Evolutionary conservation across 2,797 vertebrate species (phyloP).

Genomic region (Crenichthys baileyi): DNA sequence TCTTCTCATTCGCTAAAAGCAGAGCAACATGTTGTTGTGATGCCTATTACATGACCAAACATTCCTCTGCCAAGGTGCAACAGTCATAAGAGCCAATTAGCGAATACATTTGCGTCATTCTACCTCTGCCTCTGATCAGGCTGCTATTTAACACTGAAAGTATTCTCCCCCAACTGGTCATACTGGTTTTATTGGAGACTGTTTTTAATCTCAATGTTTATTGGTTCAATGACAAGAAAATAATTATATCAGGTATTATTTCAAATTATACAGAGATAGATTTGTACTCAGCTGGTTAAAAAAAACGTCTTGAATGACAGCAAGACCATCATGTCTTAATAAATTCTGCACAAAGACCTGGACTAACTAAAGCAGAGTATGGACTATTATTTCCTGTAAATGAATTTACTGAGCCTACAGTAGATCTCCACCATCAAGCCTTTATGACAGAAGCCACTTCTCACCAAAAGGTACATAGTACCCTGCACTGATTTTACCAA

Average conservation of each 20-base stretch:
- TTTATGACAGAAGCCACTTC: too few relatives aligned
- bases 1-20: background rate
- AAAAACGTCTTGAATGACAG: constrained; percentile 20
- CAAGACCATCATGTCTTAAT: constrained; percentile 8
- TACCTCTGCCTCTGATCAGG: background rate
- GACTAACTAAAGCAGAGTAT: background rate
- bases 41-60: background rate
- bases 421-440: background rate
- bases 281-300: background rate
- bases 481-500: too few relatives aligned
- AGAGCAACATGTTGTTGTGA: background rate
- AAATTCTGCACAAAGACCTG: background rate
- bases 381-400: background rate
- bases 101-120: background rate
- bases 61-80: constrained; percentile 9
- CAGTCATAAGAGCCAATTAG: constrained; percentile 8
- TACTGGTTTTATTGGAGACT: constrained; percentile 17
- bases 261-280: background rate
- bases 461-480: too few relatives aligned
- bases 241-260: constrained; percentile 12
- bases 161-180: background rate
- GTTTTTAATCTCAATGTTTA: background rate
- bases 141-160: background rate
- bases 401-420: background rate
- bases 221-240: background rate